Base-by-base conservation (phyloP, 2,797 vertebrate genomes). In the Eptatretus atami region DNA sequence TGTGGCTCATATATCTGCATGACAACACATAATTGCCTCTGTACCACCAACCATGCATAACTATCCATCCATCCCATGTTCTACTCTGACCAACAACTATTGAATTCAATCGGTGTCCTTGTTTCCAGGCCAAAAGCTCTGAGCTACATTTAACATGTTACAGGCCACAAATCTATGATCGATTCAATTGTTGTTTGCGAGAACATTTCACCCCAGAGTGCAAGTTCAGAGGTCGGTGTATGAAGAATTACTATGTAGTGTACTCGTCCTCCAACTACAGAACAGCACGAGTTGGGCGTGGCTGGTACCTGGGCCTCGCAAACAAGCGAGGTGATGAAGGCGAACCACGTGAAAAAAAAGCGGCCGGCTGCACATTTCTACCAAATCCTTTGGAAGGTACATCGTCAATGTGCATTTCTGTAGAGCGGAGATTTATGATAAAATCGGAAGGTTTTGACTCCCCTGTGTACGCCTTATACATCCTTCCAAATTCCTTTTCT, bases 301-400 rank as follows among this genome's bases (percentile, higher is more conserved):
- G 88, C 69, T 98, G 92, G 92, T 98, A 95, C 77, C 78, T 98
- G 71, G 92, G 92, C 74, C 85, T 98, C 73, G 96, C 78, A 98
- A 95, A 75, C 88, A 98, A 72, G 90, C 90, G 25, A 86, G 90
- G 87, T 98, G 72, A 96, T 98, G 92, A 98, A 98, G 78, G 92
- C 88, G 69, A 98, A 96, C 71, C 92, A 98, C 1, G 92, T 98
- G 69, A 98, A 98, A 78, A 98, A 98, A 75, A 95, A 93, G 68
- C 95, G 94, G 72, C 87, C 92, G 69, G 88, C 92, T 65, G 92
- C 87, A 70, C 92, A 98, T 73, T 98, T 98, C 74, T 98, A 71
- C 92, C 92, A 73, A n/a, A 98, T 79, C 92, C 92, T 72, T 78
- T 98, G 68, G 94, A 98, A 84, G 92, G 92, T 98, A 75, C 75